Evolutionary conservation across 2,888 invertebrate genomes (phyloP).

Genomic region (Tridacna crocea): DNA sequence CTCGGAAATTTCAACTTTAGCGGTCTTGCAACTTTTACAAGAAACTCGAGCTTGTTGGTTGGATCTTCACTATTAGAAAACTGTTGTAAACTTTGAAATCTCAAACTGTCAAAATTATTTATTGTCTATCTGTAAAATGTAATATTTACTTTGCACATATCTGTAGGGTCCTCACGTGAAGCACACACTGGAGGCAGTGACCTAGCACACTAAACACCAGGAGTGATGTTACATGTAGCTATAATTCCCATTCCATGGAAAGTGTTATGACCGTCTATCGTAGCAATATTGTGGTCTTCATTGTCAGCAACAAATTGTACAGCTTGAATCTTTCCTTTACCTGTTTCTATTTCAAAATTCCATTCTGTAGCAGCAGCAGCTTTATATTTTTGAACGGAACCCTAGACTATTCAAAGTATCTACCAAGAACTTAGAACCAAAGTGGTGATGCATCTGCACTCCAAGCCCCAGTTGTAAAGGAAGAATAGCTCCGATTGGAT

Average conservation of each 20-base stretch:
- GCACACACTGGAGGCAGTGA: no score
- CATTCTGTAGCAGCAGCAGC: conserved; percentile 19
- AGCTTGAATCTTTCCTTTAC: background rate
- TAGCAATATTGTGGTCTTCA: conserved; percentile 6
- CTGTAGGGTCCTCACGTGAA: no score
- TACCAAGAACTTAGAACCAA: conserved; percentile 63
- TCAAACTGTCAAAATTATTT: background rate
- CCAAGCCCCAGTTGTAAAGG: conserved; percentile 66
- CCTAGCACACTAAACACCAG: no score
- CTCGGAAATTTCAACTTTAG: background rate
- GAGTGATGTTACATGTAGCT: background rate
- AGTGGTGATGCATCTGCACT: conserved; percentile 67
- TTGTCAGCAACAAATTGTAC: background rate
- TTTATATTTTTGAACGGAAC: conserved; percentile 50
- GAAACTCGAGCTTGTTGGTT: background rate
- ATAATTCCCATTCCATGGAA: no score
- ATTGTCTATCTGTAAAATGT: background rate
- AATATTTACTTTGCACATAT: background rate
- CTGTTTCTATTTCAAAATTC: background rate
- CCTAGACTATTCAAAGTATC: conserved; percentile 65
- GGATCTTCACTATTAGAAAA: background rate
- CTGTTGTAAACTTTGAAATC: background rate
- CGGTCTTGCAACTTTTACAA: conserved; percentile 5
- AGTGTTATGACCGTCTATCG: conserved; percentile 4
- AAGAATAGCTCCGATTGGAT: conserved; percentile 57